Evolutionary conservation across 2,888 invertebrate genomes (phyloP).

Genomic region (Cephus spinipes): DNA sequence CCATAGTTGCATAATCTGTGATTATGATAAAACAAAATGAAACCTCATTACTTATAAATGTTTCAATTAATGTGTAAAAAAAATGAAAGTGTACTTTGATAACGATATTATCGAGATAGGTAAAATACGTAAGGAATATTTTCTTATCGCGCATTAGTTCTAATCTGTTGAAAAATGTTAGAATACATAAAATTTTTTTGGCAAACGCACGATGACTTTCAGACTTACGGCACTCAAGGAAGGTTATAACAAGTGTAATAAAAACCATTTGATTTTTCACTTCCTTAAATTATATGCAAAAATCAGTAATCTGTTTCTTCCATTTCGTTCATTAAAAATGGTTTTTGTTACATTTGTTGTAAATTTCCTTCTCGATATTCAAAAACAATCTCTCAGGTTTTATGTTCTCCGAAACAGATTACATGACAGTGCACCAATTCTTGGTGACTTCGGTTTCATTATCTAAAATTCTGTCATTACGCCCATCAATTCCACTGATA

Average conservation of each 20-base stretch:
- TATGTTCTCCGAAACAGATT: constrained; percentile 27
- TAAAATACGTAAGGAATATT: not conserved
- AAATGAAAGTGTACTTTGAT: not conserved
- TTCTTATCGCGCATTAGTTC: not conserved
- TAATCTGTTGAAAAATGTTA: not conserved
- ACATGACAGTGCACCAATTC: constrained; percentile 60
- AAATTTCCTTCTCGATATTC: not conserved
- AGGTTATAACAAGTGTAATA: constrained; percentile 8
- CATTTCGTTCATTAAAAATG: not conserved
- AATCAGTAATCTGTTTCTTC: not conserved
- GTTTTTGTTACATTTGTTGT: not conserved
- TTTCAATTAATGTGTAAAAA: not conserved
- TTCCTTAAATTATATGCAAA: constrained; percentile 19
- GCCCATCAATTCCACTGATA: constrained; percentile 28
- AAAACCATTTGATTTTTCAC: constrained; percentile 25
- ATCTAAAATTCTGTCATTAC: constrained; percentile 30
- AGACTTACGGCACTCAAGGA: not conserved
- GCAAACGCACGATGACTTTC: not conserved
- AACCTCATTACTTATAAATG: not conserved
- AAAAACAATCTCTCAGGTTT: not conserved
- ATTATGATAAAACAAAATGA: not conserved
- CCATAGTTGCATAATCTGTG: not conserved
- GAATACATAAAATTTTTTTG: not conserved
- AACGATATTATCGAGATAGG: not conserved
- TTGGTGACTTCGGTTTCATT: constrained; percentile 35